phyloP scores from a whole-genome alignment of 2,113 vertebrate species.

The Eudyptes chrysolophus region DNA sequence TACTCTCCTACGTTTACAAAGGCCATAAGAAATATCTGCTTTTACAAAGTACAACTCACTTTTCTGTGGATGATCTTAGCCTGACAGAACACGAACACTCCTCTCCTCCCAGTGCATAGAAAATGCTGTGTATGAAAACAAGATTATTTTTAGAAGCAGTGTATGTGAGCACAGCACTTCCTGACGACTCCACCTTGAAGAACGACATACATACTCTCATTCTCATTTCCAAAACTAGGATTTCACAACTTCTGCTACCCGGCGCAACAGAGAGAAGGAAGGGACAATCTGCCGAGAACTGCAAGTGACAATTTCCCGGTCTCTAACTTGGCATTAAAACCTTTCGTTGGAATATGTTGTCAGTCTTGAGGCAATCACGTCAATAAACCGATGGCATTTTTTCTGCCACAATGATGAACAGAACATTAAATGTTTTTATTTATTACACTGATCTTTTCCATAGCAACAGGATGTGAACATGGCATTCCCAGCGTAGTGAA shows the following conservation, averaged over 20 bases:
- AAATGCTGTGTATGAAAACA: constrained; percentile 8
- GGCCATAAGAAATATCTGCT: rapidly evolving
- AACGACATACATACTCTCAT: not conserved
- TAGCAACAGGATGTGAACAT: constrained; percentile 13
- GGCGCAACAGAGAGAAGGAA: not conserved
- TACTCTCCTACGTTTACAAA: not conserved
- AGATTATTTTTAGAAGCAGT: constrained; percentile 52
- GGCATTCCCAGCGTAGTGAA: constrained; percentile 22
- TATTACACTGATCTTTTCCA: constrained; percentile 33
- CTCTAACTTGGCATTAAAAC: not conserved
- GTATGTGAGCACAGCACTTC: constrained; percentile 53
- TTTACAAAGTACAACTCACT: rapidly evolving
- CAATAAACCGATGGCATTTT: not conserved
- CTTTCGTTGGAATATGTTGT: not conserved
- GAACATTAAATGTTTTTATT: constrained; percentile 33
- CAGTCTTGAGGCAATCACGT: not conserved
- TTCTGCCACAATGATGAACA: not conserved
- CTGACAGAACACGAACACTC: not conserved
- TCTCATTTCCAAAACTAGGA: not conserved
- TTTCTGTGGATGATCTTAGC: not conserved
- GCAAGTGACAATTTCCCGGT: not conserved
- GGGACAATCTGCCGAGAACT: not conserved
- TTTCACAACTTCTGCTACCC: constrained; percentile 56
- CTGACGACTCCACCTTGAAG: constrained; percentile 59
- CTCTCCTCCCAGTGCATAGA: not conserved